Evolutionary conservation across 2,888 invertebrate species (phyloP).

Genomic region (Ditylenchus weischeri): DNA sequence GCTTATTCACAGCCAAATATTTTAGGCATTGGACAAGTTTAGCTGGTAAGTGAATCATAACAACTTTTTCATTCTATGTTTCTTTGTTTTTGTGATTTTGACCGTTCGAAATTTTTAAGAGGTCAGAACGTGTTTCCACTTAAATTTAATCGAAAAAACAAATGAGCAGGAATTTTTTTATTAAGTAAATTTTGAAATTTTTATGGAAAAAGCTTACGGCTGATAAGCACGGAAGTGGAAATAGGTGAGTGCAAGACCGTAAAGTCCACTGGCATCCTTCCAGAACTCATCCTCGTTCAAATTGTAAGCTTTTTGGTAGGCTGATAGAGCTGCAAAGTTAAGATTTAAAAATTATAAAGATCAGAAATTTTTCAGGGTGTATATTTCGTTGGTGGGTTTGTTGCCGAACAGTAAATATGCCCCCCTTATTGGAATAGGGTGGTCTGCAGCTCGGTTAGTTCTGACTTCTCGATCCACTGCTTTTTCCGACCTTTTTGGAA

Average conservation of each 20-base stretch:
- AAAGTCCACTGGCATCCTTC: slow-evolving; percentile 79
- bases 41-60: too few relatives aligned
- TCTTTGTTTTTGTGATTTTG: too few relatives aligned
- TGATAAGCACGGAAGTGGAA: slow-evolving; percentile 92
- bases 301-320: slow-evolving; percentile 81
- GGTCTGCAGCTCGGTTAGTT: not conserved
- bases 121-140: too few relatives aligned
- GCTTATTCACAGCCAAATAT: too few relatives aligned
- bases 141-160: too few relatives aligned
- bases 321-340: slow-evolving; percentile 79
- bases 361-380: too few relatives aligned
- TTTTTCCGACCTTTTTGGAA: too few relatives aligned
- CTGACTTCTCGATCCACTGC: not conserved
- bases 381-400: too few relatives aligned
- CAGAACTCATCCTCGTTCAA: slow-evolving; percentile 79
- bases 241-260: slow-evolving; percentile 90
- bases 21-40: too few relatives aligned
- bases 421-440: not conserved
- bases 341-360: not conserved
- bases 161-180: too few relatives aligned
- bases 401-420: not conserved
- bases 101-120: too few relatives aligned
- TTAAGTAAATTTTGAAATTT: not conserved
- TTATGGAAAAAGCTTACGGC: slow-evolving; percentile 68
- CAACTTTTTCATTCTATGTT: too few relatives aligned